These are phyloP conservation scores for Baryphthengus martii DNA, from an alignment of 2,113 vertebrate species.

Conservation along the genomic window DNA sequence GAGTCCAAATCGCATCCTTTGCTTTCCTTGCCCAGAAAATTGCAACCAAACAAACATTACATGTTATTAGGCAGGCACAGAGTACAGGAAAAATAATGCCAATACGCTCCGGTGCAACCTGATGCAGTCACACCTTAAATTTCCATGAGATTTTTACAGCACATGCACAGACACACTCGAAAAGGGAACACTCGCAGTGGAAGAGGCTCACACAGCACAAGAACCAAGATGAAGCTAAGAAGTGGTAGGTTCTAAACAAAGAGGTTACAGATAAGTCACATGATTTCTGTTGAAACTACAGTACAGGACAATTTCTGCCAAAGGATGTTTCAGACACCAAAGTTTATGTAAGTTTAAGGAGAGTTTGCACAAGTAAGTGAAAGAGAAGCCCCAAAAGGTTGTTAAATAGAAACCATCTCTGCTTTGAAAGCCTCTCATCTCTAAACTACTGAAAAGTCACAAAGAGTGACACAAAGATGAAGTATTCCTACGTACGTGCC, in stretches of 20 bases:
- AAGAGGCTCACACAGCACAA: not conserved
- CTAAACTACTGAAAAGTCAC: not conserved
- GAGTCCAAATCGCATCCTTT: no score
- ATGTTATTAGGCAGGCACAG: no score
- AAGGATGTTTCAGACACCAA: not conserved
- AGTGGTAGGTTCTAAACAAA: not conserved
- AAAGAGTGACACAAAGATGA: accelerated
- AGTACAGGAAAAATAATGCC: no score
- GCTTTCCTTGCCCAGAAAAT: no score
- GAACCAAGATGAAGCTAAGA: not conserved
- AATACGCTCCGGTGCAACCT: no score
- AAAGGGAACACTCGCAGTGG: not conserved
- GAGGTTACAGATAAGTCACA: not conserved
- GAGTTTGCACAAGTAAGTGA: not conserved
- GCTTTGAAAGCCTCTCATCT: not conserved
- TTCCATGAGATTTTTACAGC: not conserved
- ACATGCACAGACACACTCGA: not conserved
- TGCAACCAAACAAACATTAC: no score
- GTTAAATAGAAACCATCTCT: not conserved
- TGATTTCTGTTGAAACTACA: not conserved
- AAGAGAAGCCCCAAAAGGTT: not conserved
- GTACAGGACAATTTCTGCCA: not conserved
- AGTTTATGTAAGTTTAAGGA: not conserved
- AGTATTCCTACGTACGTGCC: not conserved
- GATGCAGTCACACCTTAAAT: no score